Evolutionary conservation across 2,888 invertebrate species (phyloP).

Genomic region (Gastrophysa polygoni): DNA sequence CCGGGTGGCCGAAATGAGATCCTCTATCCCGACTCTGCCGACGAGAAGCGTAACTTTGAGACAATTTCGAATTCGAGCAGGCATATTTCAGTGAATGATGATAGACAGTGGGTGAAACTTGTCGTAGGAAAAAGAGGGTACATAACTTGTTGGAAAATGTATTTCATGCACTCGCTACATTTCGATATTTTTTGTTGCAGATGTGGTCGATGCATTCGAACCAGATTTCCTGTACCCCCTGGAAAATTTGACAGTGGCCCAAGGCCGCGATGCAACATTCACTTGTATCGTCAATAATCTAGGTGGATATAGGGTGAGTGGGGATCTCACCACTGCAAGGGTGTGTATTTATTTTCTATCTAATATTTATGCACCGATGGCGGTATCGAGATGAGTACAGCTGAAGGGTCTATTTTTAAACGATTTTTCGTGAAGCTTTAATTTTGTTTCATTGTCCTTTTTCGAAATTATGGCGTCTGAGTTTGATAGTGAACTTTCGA

Average conservation of each 20-base stretch:
- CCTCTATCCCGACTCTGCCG: too few relatives aligned
- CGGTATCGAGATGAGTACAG: constrained; percentile 44
- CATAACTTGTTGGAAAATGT: too few relatives aligned
- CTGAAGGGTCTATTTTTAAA: constrained; percentile 39
- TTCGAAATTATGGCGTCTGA: too few relatives aligned
- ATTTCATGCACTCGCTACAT: too few relatives aligned
- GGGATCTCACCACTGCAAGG: constrained; percentile 82
- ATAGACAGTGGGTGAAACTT: too few relatives aligned
- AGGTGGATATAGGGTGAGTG: constrained; percentile 87
- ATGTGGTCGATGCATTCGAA: constrained; percentile 75
- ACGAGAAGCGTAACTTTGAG: too few relatives aligned
- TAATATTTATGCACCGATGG: constrained; percentile 48
- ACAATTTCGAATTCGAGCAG: too few relatives aligned
- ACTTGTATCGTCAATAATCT: constrained; percentile 86
- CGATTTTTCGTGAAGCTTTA: constrained; percentile 29
- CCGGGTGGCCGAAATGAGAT: too few relatives aligned
- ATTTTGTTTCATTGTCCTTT: not conserved
- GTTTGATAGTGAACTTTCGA: too few relatives aligned
- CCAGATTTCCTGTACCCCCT: constrained; percentile 80
- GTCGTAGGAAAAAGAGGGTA: too few relatives aligned
- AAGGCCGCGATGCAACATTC: constrained; percentile 83
- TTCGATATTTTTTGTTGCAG: constrained; percentile 53
- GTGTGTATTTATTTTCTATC: constrained; percentile 69
- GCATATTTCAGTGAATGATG: too few relatives aligned
- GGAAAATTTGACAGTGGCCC: constrained; percentile 83